Percentiles rank a stretch among this genome's conserved stretches.
Conservation (phyloP, 2,888 invertebrate genomes). For the Limulus polyphemus region DNA sequence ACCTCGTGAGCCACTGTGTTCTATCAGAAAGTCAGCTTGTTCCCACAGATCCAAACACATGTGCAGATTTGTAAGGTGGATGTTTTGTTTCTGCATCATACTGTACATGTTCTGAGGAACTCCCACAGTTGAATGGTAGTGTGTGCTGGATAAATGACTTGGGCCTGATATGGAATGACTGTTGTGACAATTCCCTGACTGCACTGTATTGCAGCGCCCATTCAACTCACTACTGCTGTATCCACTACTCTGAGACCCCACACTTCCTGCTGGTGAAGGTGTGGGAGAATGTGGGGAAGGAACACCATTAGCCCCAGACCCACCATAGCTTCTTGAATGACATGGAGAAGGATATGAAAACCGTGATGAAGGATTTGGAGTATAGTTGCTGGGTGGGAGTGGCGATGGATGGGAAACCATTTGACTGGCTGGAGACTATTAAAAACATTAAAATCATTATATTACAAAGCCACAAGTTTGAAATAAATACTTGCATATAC, state of each 20-base stretch:
- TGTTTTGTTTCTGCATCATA: slow-evolving; percentile 65
- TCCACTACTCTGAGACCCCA: slow-evolving; percentile 53
- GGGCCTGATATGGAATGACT: no score
- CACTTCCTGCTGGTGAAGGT: slow-evolving; percentile 70
- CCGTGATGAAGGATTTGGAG: no score
- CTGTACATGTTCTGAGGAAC: background rate
- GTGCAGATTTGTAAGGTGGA: slow-evolving; percentile 63
- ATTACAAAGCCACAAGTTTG: no score
- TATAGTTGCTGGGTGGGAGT: no score
- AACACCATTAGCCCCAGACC: slow-evolving; percentile 43
- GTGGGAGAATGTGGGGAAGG: slow-evolving; percentile 79
- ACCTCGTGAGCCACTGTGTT: background rate
- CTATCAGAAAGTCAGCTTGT: slow-evolving; percentile 47
- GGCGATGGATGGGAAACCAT: no score
- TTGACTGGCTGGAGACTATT: no score
- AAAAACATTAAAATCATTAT: no score
- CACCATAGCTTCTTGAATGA: slow-evolving; percentile 14
- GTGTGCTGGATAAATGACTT: no score
- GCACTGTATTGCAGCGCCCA: slow-evolving; percentile 19
- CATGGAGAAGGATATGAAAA: background rate
- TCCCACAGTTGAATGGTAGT: background rate
- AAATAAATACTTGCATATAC: no score
- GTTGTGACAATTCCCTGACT: no score
- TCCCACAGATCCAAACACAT: slow-evolving; percentile 85
- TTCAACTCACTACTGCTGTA: slow-evolving; percentile 50